Conservation (phyloP, 2,797 vertebrate genomes). For the Parauchenoglanis ngamensis region DNA sequence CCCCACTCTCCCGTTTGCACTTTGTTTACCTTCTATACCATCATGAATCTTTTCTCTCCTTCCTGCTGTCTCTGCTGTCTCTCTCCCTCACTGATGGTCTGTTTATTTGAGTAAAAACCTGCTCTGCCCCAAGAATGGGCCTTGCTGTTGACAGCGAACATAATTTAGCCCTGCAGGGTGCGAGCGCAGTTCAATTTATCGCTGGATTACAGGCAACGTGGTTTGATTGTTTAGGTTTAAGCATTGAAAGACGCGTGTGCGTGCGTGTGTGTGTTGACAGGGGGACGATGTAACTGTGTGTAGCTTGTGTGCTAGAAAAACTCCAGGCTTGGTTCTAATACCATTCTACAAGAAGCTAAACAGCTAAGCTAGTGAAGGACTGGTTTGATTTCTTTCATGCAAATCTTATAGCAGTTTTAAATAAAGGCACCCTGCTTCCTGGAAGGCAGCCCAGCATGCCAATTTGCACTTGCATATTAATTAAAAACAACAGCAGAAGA, state of each 20-base stretch:
- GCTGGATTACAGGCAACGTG: constrained; percentile 59
- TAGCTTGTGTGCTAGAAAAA: constrained; percentile 60
- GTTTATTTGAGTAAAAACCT: constrained; percentile 61
- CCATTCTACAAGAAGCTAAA: constrained; percentile 19
- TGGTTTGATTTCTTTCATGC: not conserved
- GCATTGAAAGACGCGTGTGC: constrained; percentile 77
- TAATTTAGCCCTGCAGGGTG: constrained; percentile 59
- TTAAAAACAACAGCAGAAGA: not conserved
- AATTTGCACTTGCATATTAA: not conserved
- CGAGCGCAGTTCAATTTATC: constrained; percentile 59
- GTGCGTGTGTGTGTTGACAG: constrained; percentile 71
- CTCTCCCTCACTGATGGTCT: constrained; percentile 51
- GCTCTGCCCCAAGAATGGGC: constrained; percentile 40
- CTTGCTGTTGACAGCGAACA: constrained; percentile 61
- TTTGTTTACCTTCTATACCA: constrained; percentile 48
- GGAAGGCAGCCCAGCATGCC: constrained; percentile 1
- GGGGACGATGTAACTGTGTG: constrained; percentile 70
- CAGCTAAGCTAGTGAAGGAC: constrained; percentile 36
- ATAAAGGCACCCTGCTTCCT: not conserved
- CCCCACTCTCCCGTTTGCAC: constrained; percentile 22
- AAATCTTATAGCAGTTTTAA: not conserved
- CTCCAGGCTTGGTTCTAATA: constrained; percentile 30
- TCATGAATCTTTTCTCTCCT: constrained; percentile 59
- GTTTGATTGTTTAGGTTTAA: constrained; percentile 62
- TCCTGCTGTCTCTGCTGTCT: constrained; percentile 30